Evolutionary conservation across 1,140 invertebrate genomes (phyloP).

Genomic region (Bathynomus jamesi): DNA sequence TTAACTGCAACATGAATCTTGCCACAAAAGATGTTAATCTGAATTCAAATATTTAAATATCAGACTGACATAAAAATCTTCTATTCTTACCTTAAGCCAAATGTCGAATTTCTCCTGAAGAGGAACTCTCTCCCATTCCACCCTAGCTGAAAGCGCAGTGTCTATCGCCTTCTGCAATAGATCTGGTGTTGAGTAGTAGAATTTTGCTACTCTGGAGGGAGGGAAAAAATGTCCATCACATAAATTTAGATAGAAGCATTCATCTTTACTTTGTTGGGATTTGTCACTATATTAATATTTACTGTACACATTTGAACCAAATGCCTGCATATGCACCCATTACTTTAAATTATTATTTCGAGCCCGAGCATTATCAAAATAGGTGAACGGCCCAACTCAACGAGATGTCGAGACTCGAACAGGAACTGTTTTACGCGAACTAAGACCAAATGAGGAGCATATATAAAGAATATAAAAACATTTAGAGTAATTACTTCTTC

Average conservation of each 20-base stretch:
- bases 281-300: not conserved
- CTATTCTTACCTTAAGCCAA: slow-evolving; percentile 59
- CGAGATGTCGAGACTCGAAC: no score
- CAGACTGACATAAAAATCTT: no score
- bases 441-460: not conserved
- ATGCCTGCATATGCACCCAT: not conserved
- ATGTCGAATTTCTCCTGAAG: slow-evolving; percentile 67
- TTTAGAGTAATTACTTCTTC: slow-evolving; percentile 30
- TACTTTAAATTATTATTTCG: no score
- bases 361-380: no score
- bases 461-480: no score
- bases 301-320: no score
- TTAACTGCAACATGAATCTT: no score
- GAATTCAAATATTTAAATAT: no score
- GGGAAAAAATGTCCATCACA: slow-evolving; percentile 37
- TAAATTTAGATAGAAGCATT: no score
- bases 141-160: slow-evolving; percentile 63
- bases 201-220: slow-evolving; percentile 70
- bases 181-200: slow-evolving; percentile 78
- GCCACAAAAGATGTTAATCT: no score
- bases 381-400: no score
- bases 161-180: slow-evolving; percentile 79
- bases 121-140: slow-evolving; percentile 76
- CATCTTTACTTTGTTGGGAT: not conserved
- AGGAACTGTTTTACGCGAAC: no score